Percentiles rank a stretch among this genome's conserved stretches.
Evolutionary conservation across 2,888 invertebrate species (phyloP).

Genomic region (Philhelius pedissequus): DNA sequence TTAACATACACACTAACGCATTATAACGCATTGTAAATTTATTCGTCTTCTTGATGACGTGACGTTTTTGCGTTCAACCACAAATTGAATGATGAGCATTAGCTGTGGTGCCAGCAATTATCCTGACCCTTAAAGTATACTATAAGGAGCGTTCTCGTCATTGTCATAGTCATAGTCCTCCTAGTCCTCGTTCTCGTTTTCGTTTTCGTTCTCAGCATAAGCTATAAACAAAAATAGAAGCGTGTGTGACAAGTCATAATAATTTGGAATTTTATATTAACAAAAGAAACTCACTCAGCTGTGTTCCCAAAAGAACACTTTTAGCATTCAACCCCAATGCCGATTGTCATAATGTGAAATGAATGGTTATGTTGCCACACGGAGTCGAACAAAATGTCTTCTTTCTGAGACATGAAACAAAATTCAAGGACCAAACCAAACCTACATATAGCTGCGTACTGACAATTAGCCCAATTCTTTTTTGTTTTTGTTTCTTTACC

Average conservation of each 20-base stretch:
- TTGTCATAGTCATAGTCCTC: no score
- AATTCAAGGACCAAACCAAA: conserved; percentile 33
- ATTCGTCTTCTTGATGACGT: conserved; percentile 12
- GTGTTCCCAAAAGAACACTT: conserved; percentile 58
- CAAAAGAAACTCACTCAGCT: conserved; percentile 53
- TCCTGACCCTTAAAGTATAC: conserved; percentile 14
- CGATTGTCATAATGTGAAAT: conserved; percentile 6
- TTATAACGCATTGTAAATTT: conserved; percentile 3
- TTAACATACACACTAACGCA: conserved; percentile 10
- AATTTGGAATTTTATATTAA: conserved; percentile 47
- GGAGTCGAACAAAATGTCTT: conserved; percentile 16
- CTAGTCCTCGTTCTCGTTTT: no score
- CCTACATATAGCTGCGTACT: no score
- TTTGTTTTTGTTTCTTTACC: not conserved
- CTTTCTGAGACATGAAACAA: conserved; percentile 11
- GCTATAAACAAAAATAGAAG: not conserved
- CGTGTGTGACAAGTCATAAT: conserved; percentile 65
- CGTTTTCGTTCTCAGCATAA: not conserved
- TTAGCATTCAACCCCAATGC: conserved; percentile 23
- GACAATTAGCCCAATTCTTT: conserved; percentile 64
- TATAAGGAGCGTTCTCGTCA: not conserved
- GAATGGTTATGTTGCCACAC: conserved; percentile 18
- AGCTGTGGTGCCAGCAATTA: conserved; percentile 30
- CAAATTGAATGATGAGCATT: conserved; percentile 57
- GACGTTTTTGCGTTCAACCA: conserved; percentile 32